Evolutionary conservation across 2,888 invertebrate genomes (phyloP), one percentile per base, ranked within the genome.

Genomic region (Petrolisthes manimaculis): DNA sequence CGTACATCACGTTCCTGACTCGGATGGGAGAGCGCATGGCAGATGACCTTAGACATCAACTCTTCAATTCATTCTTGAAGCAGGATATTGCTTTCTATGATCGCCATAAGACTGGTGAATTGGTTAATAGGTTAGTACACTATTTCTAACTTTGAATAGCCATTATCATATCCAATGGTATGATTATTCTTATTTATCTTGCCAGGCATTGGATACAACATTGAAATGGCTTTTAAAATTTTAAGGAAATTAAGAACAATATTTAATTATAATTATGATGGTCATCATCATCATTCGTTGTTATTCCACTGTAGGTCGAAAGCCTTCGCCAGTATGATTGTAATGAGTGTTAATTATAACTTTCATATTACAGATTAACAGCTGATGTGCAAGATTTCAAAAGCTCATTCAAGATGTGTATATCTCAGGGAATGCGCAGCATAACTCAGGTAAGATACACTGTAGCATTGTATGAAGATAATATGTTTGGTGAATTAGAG

Each of bases 331-430:
- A 37, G 37, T 37, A 37, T 37, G 37, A 37, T 37, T 37, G 37
- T 37, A 37, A 37, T 37, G 37, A 37, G 37, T 37, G 37, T 37
- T 37, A 37, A 37, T 37, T 37, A 37, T 37, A 37, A 37, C 37
- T 37, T 37, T 37, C 2, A 37, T 37, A 37, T 69, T 87, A 53
- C 75, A 96, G 97, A 92, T 93, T 99, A 90, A 98, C 98, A 54
- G 95, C 96, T 79, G 99, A 99, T 93, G 96, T 99, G 9, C 98
- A 99, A 93, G 98, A 99, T 92, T 99, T 99, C 93, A 99, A 99
- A 93, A 97, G 98, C 92, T 96, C 97, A 0, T 99, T 99, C 93
- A 99, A 99, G 93, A 95, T 96, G 92, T 96, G 96, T 53, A 95
- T 99, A 79, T 97, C 98, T 0, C 98, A 98, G 92, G 99, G 99